Conservation (phyloP, 2,113 vertebrate genomes). For the Sylvilagus bachmani region DNA sequence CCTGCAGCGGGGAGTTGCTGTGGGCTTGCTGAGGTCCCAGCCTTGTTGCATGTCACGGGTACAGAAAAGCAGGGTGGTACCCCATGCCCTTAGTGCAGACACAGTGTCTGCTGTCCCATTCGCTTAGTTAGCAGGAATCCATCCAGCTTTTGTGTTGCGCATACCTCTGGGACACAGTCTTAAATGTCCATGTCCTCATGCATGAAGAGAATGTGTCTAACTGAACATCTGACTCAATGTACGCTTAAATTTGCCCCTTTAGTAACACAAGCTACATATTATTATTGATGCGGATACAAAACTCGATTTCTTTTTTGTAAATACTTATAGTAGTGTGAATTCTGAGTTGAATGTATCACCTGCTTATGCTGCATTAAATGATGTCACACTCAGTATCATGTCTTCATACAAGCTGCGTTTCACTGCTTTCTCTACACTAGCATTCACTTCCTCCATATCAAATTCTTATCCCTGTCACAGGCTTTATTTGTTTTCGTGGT, state of each 20-base stretch:
- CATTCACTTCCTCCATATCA: not conserved
- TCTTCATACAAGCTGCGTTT: not conserved
- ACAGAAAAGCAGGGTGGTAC: not conserved
- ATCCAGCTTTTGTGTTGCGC: not conserved
- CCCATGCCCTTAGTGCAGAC: not conserved
- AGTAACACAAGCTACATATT: not conserved
- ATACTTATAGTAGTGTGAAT: not conserved
- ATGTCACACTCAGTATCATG: not conserved
- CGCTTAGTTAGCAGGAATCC: not conserved
- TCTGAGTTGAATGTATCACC: not conserved
- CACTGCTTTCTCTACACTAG: not conserved
- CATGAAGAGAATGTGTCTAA: not conserved
- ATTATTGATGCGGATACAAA: conserved; percentile 23
- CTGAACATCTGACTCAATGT: not conserved
- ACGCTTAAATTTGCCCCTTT: not conserved
- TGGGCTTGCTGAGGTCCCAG: not conserved
- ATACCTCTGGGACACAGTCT: not conserved
- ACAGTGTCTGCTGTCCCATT: not conserved
- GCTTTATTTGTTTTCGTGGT: not conserved
- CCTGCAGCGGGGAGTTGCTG: not conserved
- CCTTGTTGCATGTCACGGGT: not conserved
- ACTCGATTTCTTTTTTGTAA: not conserved
- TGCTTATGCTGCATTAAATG: not conserved
- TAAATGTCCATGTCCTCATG: not conserved
- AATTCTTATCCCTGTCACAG: not conserved